Conservation (phyloP, 2,888 invertebrate genomes). For the Ophion ventricosus region DNA sequence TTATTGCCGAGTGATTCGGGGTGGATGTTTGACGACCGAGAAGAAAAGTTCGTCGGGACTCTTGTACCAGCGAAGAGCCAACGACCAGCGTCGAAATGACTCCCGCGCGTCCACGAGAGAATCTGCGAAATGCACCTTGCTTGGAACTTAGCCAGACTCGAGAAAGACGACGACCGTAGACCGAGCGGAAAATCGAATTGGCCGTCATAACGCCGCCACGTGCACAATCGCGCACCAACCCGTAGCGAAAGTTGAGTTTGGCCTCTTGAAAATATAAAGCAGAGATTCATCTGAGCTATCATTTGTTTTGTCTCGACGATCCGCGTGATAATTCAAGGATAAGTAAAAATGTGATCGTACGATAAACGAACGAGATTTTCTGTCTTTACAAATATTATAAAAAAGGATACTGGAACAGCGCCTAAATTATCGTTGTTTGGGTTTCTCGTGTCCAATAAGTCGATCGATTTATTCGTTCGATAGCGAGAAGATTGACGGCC, state of each 20-base stretch:
- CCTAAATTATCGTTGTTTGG: background rate
- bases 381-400: background rate
- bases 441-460: background rate
- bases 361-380: background rate
- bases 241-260: background rate
- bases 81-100: conserved; percentile 26
- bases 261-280: background rate
- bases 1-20: conserved; percentile 39
- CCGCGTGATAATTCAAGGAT: background rate
- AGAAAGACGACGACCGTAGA: conserved; percentile 15
- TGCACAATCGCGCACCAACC: background rate
- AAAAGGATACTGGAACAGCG: background rate
- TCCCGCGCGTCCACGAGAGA: conserved; percentile 43
- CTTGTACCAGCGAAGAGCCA: conserved; percentile 18
- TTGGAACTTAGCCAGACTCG: conserved; percentile 59
- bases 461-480: background rate
- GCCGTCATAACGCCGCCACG: conserved; percentile 37
- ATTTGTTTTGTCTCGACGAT: background rate
- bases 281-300: background rate
- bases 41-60: conserved; percentile 39
- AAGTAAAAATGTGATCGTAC: background rate
- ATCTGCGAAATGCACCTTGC: conserved; percentile 42
- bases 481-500: background rate
- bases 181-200: conserved; percentile 54
- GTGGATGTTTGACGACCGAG: conserved; percentile 27